phyloP scores from a whole-genome alignment of 64 coral and sea anemone genomes.

The Catalaphyllia jardinei region DNA sequence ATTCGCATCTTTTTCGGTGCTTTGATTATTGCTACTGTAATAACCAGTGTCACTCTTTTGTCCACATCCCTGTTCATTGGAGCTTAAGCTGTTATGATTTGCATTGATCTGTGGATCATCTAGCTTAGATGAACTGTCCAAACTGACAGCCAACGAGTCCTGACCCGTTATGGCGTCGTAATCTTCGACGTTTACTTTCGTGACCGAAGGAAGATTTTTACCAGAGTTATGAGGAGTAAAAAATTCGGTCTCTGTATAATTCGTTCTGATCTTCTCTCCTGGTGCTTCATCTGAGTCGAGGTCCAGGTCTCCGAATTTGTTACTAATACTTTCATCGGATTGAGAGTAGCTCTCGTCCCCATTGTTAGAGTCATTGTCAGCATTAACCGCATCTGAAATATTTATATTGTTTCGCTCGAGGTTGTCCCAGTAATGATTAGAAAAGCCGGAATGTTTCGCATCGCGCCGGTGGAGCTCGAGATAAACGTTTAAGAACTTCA shows the following conservation, averaged over 20 bases:
- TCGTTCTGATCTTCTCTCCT: not conserved
- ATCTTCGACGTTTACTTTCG: slow-evolving; percentile 27
- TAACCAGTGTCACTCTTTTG: slow-evolving; percentile 19
- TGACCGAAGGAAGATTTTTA: not conserved
- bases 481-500: slow-evolving; percentile 41
- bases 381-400: not conserved
- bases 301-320: not conserved
- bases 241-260: not conserved
- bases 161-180: slow-evolving; percentile 3
- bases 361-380: not conserved
- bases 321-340: not conserved
- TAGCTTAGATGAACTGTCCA: not conserved
- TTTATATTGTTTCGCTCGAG: slow-evolving; percentile 26
- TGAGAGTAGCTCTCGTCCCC: not conserved
- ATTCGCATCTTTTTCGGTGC: not conserved
- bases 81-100: not conserved
- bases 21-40: slow-evolving; percentile 14
- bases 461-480: slow-evolving; percentile 37
- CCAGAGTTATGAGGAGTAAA: not conserved
- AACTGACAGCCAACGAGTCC: not conserved
- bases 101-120: not conserved
- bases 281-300: not conserved
- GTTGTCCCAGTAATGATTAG: slow-evolving; percentile 34
- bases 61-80: not conserved
- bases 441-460: not conserved